A percentile compares a stretch with the other conserved stretches of the same genome.
Evolutionary conservation across 30 jellyfish, hydroid and myxozoan genomes (phyloP).

Genomic region (Rhopilema esculentum): DNA sequence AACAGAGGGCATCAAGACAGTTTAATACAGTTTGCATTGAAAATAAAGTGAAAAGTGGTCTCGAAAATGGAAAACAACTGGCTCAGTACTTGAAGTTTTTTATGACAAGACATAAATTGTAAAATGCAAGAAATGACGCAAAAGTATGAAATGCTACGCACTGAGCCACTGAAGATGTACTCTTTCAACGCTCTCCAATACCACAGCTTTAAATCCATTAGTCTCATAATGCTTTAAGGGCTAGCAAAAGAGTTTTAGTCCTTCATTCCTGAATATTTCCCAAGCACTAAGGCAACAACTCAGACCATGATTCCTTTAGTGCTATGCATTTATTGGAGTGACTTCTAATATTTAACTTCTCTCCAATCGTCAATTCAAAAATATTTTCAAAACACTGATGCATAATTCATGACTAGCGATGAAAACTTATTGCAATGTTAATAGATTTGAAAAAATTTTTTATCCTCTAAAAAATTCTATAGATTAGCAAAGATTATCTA

Average conservation of each 20-base stretch:
- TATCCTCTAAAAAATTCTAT: background rate
- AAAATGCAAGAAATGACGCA: too few relatives aligned
- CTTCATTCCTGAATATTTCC: background rate
- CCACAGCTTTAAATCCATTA: conserved; percentile 26
- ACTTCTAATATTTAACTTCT: too few relatives aligned
- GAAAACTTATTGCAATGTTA: background rate
- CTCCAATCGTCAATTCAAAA: background rate
- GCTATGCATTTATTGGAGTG: too few relatives aligned
- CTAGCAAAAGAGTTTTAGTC: background rate
- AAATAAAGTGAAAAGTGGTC: too few relatives aligned
- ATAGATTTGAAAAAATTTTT: background rate
- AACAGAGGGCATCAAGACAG: too few relatives aligned
- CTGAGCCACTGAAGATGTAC: conserved; percentile 18
- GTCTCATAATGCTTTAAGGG: conserved; percentile 1
- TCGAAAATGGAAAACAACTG: too few relatives aligned
- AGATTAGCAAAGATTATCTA: background rate
- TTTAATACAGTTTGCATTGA: too few relatives aligned
- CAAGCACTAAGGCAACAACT: too few relatives aligned
- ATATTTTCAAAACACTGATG: background rate
- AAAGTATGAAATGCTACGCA: too few relatives aligned
- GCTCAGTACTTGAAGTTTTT: too few relatives aligned
- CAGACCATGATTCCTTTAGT: too few relatives aligned
- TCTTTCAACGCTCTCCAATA: conserved; percentile 27
- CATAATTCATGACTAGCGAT: background rate
- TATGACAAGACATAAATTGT: too few relatives aligned